Evolutionary conservation across 2,888 invertebrate genomes (phyloP).

Genomic region (Drosophila recens): DNA sequence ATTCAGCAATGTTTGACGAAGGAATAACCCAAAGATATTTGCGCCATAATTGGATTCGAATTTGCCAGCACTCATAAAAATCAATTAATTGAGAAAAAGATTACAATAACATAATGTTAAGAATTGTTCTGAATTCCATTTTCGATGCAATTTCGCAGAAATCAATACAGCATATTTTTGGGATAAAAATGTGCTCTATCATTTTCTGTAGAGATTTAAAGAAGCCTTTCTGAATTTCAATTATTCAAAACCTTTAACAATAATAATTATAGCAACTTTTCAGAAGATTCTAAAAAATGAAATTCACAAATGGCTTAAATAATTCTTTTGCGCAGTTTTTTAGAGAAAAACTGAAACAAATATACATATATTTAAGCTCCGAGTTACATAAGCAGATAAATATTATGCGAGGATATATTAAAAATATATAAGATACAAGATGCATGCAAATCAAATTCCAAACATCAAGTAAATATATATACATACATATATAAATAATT

Average conservation of each 20-base stretch:
- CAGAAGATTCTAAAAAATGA: neutral
- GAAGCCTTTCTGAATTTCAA: neutral
- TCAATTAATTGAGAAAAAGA: constrained; percentile 28
- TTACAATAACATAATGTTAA: constrained; percentile 33
- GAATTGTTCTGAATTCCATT: constrained; percentile 10
- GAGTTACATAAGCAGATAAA: constrained; percentile 24
- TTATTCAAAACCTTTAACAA: neutral
- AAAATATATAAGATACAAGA: constrained; percentile 21
- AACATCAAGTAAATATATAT: constrained; percentile 13
- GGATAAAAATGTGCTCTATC: neutral
- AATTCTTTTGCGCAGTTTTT: neutral
- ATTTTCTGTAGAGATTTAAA: neutral
- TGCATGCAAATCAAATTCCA: constrained; percentile 51
- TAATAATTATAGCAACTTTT: neutral
- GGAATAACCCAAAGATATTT: constrained; percentile 62
- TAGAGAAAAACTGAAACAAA: neutral
- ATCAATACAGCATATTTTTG: neutral
- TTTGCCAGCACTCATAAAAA: constrained; percentile 47
- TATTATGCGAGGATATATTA: constrained; percentile 17
- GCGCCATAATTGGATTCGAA: constrained; percentile 65
- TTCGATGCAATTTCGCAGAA: neutral
- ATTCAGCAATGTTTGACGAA: constrained; percentile 52
- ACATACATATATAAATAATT: constrained; percentile 40
- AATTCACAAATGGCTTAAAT: neutral
- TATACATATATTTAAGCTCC: constrained; percentile 26